Evolutionary conservation across 2,888 invertebrate species (phyloP), one percentile per base, ranked within the genome.

Genomic region (Oithona nana): DNA sequence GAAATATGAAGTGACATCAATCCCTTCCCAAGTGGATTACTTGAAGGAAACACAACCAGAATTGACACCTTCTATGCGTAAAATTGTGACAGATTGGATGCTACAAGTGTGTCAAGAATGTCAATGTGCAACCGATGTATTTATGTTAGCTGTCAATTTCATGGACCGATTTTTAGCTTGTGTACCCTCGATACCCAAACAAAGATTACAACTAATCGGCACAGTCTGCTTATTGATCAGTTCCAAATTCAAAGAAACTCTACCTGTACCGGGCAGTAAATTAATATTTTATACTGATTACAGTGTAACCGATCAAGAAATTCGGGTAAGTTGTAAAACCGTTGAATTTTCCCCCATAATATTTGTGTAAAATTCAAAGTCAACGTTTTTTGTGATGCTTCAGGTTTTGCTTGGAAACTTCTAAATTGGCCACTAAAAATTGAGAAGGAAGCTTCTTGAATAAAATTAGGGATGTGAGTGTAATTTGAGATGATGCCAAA

Each of bases 41-140:
- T 82, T 83, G 70, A 48, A 72, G 66, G 75, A 77, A 69, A 77
- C 79, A 68, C 79, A 84, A 60, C 85, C 85, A 72, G 79, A 78
- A 63, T 78, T 88, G 67, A 80, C 83, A 70, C 86, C 86, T 6
- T 84, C 81, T 72, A 87, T 87, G 86, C 75, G 87, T 69, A 84
- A 84, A 73, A 82, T 86, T 66, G 85, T 87, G 65, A 81, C 84
- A 20, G 82, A 83, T 63, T 88, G 87, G 87, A 87, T 88, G 86
- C 75, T 84, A 65, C 86, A 57, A 28, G n/a, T 57, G 3, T 57
- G 57, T 20, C 57, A 57, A 28, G 87, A 87, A 71, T 84, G 86
- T 73, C 78, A 79, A 68, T 84, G 85, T 70, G 86, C 88, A 72
- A 84, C 85, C 71, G 85, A 86, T 72, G 83, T 88, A 68, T 84